A percentile compares a stretch with the other conserved stretches of the same genome.
Conservation (phyloP, 2,797 vertebrate genomes). For the Aphelocoma californica region DNA sequence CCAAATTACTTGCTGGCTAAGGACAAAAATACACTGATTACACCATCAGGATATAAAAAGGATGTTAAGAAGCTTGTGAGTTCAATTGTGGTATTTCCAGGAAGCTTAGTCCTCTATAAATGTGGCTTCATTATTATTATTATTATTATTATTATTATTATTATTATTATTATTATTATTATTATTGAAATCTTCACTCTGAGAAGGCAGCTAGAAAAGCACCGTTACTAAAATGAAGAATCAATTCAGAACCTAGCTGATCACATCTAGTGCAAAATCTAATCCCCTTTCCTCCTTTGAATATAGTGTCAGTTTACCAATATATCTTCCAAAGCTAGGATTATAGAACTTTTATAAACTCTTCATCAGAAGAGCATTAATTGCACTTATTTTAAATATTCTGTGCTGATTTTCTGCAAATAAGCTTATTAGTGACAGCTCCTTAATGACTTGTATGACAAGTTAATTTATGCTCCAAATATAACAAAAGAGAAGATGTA, state of each 20-base stretch:
- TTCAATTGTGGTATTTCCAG: slow-evolving; percentile 22
- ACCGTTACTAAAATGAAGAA: background rate
- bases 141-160: background rate
- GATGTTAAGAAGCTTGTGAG: slow-evolving; percentile 29
- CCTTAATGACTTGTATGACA: background rate
- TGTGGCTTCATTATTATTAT: background rate
- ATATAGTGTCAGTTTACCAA: background rate
- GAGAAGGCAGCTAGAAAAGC: background rate
- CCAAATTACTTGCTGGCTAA: background rate
- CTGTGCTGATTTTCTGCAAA: background rate
- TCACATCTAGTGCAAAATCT: background rate
- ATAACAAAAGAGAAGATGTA: background rate
- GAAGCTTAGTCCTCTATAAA: slow-evolving; percentile 15
- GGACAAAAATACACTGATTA: background rate
- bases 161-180: background rate
- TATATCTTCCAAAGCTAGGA: background rate
- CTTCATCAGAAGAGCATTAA: background rate
- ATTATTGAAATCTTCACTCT: background rate
- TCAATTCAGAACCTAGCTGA: background rate
- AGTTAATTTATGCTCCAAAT: background rate
- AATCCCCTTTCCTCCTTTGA: background rate
- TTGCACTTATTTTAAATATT: background rate
- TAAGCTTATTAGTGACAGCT: background rate
- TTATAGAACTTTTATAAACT: background rate
- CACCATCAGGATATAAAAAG: slow-evolving; percentile 28